Conservation (phyloP, 2,797 vertebrate genomes). For the Acanthornis magna region DNA sequence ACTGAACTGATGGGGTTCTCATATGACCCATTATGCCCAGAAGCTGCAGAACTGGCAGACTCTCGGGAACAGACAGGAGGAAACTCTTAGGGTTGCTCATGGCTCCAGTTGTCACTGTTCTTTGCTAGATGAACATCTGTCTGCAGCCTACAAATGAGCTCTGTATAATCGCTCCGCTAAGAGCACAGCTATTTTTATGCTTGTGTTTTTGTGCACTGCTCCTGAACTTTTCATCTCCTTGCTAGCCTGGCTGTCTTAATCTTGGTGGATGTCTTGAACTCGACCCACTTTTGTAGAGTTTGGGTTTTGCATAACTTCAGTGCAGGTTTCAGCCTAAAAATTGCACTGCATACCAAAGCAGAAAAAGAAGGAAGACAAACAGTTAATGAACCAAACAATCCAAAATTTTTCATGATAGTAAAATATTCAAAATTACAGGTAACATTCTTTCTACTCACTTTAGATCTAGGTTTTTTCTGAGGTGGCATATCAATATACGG, state of each 20-base stretch:
- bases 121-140: not conserved
- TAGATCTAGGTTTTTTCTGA: not conserved
- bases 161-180: not conserved
- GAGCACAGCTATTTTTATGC: not conserved
- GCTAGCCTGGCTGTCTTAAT: not conserved
- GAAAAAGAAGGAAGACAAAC: not conserved
- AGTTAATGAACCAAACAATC: not conserved
- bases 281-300: not conserved
- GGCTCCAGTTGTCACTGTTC: not conserved
- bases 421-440: not conserved
- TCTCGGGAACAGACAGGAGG: not conserved
- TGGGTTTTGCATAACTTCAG: not conserved
- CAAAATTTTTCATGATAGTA: not conserved
- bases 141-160: not conserved
- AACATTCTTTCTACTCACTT: not conserved
- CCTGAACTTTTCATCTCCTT: not conserved
- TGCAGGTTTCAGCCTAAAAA: not conserved
- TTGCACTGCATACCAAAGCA: not conserved
- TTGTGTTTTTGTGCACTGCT: not conserved
- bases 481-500: not conserved
- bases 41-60: not conserved
- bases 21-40: conserved; percentile 3
- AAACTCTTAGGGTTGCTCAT: not conserved
- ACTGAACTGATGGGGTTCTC: not conserved
- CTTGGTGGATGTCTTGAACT: not conserved